Conservation (phyloP, 2,797 vertebrate genomes). For the Sebastiscus albofasciatus region DNA sequence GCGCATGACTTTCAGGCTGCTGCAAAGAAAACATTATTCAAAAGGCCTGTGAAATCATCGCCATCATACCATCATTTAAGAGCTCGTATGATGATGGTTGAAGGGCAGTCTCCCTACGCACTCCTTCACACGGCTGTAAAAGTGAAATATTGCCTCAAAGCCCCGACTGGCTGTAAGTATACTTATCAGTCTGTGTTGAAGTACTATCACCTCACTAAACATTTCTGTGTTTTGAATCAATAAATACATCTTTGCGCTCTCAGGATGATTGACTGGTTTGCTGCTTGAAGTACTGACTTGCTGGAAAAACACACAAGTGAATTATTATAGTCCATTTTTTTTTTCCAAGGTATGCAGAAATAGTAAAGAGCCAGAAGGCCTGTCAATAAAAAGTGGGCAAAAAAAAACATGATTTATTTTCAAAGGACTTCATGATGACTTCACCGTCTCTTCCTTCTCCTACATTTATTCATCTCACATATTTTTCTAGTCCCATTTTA, state of each 20-base stretch:
- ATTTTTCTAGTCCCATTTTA: not conserved
- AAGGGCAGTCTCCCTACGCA: slow-evolving; percentile 6
- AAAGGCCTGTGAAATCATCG: slow-evolving; percentile 3
- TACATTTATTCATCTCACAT: slow-evolving; percentile 3
- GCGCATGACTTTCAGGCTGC: not conserved
- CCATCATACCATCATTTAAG: slow-evolving; percentile 1
- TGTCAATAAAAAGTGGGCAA: slow-evolving; percentile 4
- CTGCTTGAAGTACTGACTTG: not conserved
- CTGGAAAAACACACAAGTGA: not conserved
- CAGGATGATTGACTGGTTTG: slow-evolving; percentile 39
- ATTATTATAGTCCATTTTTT: not conserved
- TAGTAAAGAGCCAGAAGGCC: not conserved
- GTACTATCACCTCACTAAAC: slow-evolving; percentile 17
- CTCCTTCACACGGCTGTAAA: slow-evolving; percentile 18
- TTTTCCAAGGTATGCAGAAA: slow-evolving; percentile 6
- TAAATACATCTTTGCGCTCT: slow-evolving; percentile 43
- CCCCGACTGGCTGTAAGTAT: not conserved
- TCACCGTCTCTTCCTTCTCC: not conserved
- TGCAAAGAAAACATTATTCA: not conserved
- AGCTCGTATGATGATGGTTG: slow-evolving; percentile 1
- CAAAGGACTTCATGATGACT: slow-evolving; percentile 4
- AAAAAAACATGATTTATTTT: slow-evolving; percentile 14
- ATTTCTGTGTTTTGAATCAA: slow-evolving; percentile 54
- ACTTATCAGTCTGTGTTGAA: slow-evolving; percentile 24
- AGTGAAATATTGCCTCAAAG: slow-evolving; percentile 34